A percentile compares a stretch with the other conserved stretches of the same genome.
Evolutionary conservation across 2,113 vertebrate species (phyloP).

Genomic region (Aptenodytes forsteri): DNA sequence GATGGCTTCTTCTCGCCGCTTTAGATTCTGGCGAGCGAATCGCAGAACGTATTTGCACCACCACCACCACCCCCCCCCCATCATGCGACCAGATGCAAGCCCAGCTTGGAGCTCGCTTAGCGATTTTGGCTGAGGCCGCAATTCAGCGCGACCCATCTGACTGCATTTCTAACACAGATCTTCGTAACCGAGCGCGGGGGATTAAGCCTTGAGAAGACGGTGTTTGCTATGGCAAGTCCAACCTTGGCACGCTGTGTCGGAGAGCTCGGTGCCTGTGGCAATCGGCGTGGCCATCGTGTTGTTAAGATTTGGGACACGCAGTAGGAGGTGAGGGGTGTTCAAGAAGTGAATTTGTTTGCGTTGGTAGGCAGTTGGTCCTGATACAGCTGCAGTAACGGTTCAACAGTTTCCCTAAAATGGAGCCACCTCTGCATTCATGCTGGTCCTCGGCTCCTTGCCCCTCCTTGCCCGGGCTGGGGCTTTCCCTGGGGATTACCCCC

Average conservation of each 20-base stretch:
- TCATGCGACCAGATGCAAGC: neutral
- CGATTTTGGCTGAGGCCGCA: neutral
- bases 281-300: fast-evolving
- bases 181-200: fast-evolving
- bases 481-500: neutral
- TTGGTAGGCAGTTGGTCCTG: neutral
- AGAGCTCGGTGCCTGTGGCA: neutral
- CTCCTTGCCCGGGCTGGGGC: neutral
- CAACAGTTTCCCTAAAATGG: slow-evolving; percentile 6
- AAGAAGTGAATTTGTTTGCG: neutral
- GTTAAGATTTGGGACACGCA: neutral
- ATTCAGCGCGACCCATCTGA: neutral
- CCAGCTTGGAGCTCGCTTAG: neutral
- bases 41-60: neutral
- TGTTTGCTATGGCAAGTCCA: neutral
- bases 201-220: fast-evolving
- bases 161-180: fast-evolving
- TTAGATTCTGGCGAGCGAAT: neutral
- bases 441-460: neutral
- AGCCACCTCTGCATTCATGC: neutral
- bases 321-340: neutral
- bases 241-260: fast-evolving
- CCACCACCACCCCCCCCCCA: neutral
- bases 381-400: neutral
- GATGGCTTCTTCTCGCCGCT: neutral